A percentile compares a stretch with the other conserved stretches of the same genome.
These are phyloP conservation scores for Ptychadena robeensis DNA, from an alignment of 2,797 vertebrate species.

Conservation along the genomic window DNA sequence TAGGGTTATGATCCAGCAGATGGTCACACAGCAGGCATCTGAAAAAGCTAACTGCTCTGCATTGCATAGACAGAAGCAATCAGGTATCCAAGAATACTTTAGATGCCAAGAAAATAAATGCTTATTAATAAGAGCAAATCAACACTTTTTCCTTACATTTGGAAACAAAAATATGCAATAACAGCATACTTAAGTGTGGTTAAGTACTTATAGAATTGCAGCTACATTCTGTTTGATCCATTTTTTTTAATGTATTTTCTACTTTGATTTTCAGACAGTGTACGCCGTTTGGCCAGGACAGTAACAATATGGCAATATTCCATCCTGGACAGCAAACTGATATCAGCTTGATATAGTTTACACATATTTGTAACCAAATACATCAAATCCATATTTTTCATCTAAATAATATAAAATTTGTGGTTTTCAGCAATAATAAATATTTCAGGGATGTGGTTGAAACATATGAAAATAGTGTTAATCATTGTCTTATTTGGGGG, in stretches of 20 bases:
- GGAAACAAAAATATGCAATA: neutral
- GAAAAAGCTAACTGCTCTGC: constrained; percentile 33
- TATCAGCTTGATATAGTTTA: neutral
- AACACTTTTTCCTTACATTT: neutral
- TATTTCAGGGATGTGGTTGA: no score
- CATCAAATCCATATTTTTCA: neutral
- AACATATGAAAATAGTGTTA: no score
- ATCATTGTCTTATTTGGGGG: no score
- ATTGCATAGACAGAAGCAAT: neutral
- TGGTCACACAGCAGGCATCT: constrained; percentile 40
- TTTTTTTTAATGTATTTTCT: neutral
- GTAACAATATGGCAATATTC: neutral
- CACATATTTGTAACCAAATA: neutral
- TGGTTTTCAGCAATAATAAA: neutral
- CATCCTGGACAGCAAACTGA: neutral
- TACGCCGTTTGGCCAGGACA: neutral
- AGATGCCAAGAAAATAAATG: neutral
- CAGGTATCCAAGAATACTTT: constrained; percentile 20
- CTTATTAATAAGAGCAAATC: neutral
- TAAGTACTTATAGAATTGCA: neutral
- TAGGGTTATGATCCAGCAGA: constrained; percentile 56
- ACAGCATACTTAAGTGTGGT: no score
- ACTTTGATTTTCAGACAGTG: neutral
- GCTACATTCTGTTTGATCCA: neutral
- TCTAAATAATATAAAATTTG: neutral